Conservation (phyloP, 2,113 vertebrate genomes). For the Labeo rohita region DNA sequence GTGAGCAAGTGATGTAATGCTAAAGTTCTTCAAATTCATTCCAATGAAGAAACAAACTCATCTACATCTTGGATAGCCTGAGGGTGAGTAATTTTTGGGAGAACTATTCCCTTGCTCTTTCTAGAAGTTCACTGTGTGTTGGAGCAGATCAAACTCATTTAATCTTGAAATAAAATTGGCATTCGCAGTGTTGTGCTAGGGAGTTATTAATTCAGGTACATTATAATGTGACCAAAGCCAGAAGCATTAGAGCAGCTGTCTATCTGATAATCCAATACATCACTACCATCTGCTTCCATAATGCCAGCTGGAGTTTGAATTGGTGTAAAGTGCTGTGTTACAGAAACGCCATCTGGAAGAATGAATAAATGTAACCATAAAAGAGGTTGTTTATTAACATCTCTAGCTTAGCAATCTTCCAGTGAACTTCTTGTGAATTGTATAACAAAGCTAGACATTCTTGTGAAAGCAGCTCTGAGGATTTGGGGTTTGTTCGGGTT, state of each 20-base stretch:
- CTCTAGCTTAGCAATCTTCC: not conserved
- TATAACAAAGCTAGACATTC: not conserved
- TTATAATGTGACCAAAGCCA: slow-evolving; percentile 7
- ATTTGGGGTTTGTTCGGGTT: not conserved
- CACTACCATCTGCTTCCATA: slow-evolving; percentile 23
- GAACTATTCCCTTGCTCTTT: not conserved
- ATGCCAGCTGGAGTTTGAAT: not conserved
- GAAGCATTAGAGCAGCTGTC: not conserved
- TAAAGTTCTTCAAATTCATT: too few species aligned
- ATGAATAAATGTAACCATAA: slow-evolving; percentile 17
- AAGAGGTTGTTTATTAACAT: not conserved
- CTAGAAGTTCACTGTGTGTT: too few species aligned
- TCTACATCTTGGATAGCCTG: too few species aligned
- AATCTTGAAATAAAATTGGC: not conserved
- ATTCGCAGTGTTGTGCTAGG: not conserved
- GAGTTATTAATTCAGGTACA: not conserved
- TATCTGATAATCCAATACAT: not conserved
- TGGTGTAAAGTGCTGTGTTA: not conserved
- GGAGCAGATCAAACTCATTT: too few species aligned
- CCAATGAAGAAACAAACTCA: too few species aligned
- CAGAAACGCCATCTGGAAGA: slow-evolving; percentile 18
- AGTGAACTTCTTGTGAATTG: not conserved
- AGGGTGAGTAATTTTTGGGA: not conserved
- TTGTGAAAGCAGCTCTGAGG: not conserved
- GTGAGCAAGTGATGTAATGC: too few species aligned